These are phyloP conservation scores for Microctenopoma lineatum DNA, from an alignment of 2,797 vertebrate species.

Conservation along the genomic window DNA sequence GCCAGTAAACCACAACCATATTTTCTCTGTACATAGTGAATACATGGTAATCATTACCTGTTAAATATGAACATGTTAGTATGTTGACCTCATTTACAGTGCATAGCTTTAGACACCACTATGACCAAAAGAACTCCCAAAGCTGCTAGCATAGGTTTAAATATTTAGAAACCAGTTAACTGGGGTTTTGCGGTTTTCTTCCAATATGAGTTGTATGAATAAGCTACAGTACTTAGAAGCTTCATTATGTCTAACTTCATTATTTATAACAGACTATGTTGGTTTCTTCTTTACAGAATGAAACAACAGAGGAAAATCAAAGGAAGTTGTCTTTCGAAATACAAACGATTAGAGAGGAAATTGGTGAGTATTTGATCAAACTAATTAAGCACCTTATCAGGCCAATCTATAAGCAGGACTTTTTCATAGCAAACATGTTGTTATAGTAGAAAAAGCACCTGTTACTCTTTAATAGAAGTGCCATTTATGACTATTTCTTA, in stretches of 20 bases:
- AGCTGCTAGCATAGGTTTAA: background rate
- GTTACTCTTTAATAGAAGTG: background rate
- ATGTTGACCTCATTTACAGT: too few species aligned
- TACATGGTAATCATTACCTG: too few species aligned
- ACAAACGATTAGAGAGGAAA: slow-evolving; percentile 90
- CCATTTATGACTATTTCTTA: background rate
- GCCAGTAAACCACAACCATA: too few species aligned
- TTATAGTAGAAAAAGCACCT: background rate
- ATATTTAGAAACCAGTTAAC: background rate
- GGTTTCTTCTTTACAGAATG: slow-evolving; percentile 84
- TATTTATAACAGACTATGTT: background rate
- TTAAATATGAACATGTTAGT: too few species aligned
- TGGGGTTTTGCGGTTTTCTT: background rate
- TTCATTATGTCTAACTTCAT: background rate
- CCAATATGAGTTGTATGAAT: too few species aligned
- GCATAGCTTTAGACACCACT: too few species aligned
- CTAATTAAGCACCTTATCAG: background rate
- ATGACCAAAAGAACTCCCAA: background rate
- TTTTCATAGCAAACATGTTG: background rate
- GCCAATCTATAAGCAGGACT: background rate
- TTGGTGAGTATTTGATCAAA: slow-evolving; percentile 85
- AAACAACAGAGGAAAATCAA: slow-evolving; percentile 88
- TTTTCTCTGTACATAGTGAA: too few species aligned
- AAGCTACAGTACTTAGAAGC: background rate
- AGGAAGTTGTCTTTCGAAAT: slow-evolving; percentile 89